Base-by-base conservation (phyloP, 2,888 invertebrate species). In the Melipona bicolor region DNA sequence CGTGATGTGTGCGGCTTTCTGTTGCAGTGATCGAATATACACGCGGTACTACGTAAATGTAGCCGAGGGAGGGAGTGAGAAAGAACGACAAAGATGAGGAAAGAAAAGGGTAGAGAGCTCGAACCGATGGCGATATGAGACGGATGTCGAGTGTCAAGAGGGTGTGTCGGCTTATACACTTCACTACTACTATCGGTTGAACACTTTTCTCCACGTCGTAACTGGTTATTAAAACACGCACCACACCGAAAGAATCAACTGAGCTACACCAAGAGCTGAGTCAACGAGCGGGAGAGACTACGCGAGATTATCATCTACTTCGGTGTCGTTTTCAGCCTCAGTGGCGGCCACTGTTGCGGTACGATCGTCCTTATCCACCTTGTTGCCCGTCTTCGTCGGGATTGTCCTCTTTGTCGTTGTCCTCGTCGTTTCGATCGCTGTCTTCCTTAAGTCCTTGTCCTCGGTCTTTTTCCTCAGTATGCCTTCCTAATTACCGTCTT, bases 81-180 rank as follows among this genome's bases (percentile, higher is more conserved):
- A 52, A 72, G 71, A 74, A n/a, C 52, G 76, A 82, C 56, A 72
- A 77, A 69, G 81, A 83, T 74, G 61, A 65, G 49, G 77, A 75
- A 84, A 87, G 87, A 81, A 81, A 85, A 81, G 77, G 77, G 72
- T 81, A 83, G 78, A 85, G 87, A 85, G 83, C 56, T 81, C 61
- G 79, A 85, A 83, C 84, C 83, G 87, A 90, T 88, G 91, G 85
- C 89, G 91, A 89, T 88, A 85, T 81, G 89, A 91, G 88, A 91
- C 91, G 89, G 89, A 92, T 91, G 92, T 89, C 85, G 91, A 90
- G 91, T 91, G 91, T 92, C 91, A 90, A 91, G 91, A 92, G 92
- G 92, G 92, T 92, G 92, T 92, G 92, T 92, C 92, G 90, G 83
- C 56, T 71, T 79, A 84, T 90, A 88, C 89, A 90, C 89, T 89